Evolutionary conservation across 23 tunicate genomes (phyloP), one percentile per base, ranked within the genome.

Genomic region (Styela clava): DNA sequence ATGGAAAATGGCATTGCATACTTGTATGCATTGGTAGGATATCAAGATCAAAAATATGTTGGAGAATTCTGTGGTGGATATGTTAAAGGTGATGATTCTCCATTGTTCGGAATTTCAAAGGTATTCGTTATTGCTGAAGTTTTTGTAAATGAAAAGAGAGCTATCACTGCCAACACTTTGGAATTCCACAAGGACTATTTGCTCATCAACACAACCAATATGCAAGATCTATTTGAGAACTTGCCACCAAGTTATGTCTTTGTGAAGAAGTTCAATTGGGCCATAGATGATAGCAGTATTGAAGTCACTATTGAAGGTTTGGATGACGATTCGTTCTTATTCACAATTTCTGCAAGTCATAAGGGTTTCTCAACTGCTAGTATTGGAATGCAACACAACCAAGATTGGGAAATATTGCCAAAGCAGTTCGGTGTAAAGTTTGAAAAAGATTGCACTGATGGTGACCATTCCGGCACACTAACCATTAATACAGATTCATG

Each of bases 321-420:
- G 34, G 35, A 27, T 33, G 7, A 71, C 3, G 32, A 33, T 71
- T 35, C 77, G 5, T 71, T 30, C 35, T 30, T 30, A 3, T 71
- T 71, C 24, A 32, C 32, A 71, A 34, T 71, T 22, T 28, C 77
- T 3, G 35, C 77, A 2, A 28, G 35, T 71, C 37, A 71, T 34
- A 16, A 65, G 30, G 77, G 77, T 26, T 16, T 16, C 35, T 22
- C 34, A 34, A 16, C 77, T 12, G 77, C 77, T 3, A 71, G 18
- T 7, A 30, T 71, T 34, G 77, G 16, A 71, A 71, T 71, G 77
- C 32, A 27, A 34, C 77, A 71, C 37, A 32, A 71, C 77, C 77
- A 71, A 32, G 77, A 71, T 32, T 71, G 77, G 37, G 70, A 65
- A 65, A 5, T 34, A 19, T 22, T 71, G 34, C 77, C 77, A 3